These are phyloP conservation scores for Sandelia bainsii DNA, from an alignment of 2,797 vertebrate genomes.

Conservation along the genomic window DNA sequence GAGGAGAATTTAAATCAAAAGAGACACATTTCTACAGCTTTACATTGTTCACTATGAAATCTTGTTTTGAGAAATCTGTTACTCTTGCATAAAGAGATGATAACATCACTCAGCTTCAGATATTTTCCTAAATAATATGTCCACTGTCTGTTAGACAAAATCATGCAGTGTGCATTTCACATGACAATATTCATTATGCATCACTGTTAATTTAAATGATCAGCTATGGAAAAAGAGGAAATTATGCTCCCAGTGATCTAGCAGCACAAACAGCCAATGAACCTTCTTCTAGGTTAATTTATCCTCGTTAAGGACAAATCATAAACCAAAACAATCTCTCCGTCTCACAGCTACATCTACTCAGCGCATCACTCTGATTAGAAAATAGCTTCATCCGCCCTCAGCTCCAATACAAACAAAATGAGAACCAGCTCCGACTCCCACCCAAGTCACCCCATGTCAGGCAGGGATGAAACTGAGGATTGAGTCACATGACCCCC, in stretches of 20 bases:
- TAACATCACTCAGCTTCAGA: background rate
- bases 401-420: constrained; percentile 8
- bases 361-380: constrained; percentile 47
- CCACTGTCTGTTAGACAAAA: background rate
- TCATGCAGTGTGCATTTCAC: background rate
- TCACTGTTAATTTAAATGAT: too few species aligned
- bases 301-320: background rate
- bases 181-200: background rate
- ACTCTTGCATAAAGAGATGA: background rate
- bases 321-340: background rate
- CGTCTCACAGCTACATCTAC: background rate
- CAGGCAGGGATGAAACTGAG: constrained; percentile 16
- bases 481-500: constrained; percentile 56
- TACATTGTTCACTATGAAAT: too few species aligned
- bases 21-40: too few species aligned
- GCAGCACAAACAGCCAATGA: background rate
- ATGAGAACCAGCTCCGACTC: constrained; percentile 8
- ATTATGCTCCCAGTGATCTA: background rate
- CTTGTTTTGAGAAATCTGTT: background rate
- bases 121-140: background rate
- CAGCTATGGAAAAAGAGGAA: background rate
- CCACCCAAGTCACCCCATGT: background rate
- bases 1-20: too few species aligned
- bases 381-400: constrained; percentile 48
- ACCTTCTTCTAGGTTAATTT: background rate